Percentiles rank a stretch among this genome's conserved stretches.
Conservation (phyloP, 2,888 invertebrate species). For the Xylota sylvarum region DNA sequence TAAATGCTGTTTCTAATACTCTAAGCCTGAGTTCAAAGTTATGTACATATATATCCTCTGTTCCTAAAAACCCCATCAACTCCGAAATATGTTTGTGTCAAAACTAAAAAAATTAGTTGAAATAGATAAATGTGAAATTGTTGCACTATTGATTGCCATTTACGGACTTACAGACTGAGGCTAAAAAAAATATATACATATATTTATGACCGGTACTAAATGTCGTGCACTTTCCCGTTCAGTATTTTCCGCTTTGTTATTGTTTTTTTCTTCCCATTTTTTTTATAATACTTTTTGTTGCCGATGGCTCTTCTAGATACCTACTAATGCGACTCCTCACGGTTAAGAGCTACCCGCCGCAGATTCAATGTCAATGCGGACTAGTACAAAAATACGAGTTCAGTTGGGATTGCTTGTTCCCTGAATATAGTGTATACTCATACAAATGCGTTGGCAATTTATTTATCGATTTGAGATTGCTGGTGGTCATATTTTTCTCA, state of each 20-base stretch:
- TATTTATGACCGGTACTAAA: constrained; percentile 39
- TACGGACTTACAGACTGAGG: constrained; percentile 26
- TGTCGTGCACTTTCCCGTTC: constrained; percentile 51
- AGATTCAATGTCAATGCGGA: constrained; percentile 67
- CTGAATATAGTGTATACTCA: background rate
- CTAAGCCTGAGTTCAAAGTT: no score
- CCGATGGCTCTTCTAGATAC: constrained; percentile 20
- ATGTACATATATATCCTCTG: background rate
- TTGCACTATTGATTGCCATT: constrained; percentile 26
- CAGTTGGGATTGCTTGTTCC: constrained; percentile 28
- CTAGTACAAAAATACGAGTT: constrained; percentile 21
- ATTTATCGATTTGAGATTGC: constrained; percentile 62
- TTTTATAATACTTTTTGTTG: background rate
- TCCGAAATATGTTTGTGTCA: background rate
- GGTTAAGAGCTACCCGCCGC: constrained; percentile 12
- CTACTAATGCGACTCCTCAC: background rate
- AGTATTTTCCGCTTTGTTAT: constrained; percentile 12
- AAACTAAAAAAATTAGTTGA: background rate
- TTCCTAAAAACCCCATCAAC: no score
- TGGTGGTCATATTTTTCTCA: constrained; percentile 52
- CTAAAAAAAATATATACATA: background rate
- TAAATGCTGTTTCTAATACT: no score
- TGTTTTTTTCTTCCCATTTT: constrained; percentile 7
- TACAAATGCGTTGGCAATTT: constrained; percentile 56
- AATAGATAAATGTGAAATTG: constrained; percentile 10